phyloP scores from a whole-genome alignment of 2,797 vertebrate species.

The Mareca strepera region DNA sequence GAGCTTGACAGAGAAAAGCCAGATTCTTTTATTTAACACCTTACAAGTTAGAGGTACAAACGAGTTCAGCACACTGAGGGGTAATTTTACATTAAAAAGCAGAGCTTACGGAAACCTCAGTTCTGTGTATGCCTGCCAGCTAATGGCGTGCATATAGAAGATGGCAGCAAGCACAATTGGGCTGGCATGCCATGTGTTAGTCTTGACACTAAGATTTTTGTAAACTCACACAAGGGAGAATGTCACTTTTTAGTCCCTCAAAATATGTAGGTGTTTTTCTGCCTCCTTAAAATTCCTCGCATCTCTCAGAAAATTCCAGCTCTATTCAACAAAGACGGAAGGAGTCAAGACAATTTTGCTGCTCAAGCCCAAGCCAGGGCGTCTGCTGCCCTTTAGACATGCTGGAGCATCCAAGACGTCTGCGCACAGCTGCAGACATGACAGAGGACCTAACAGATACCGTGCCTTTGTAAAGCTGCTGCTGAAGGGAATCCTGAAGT shows the following conservation, averaged over 20 bases:
- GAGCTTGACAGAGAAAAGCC: constrained; percentile 5
- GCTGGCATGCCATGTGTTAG: neutral
- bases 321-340: neutral
- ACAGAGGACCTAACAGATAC: neutral
- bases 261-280: neutral
- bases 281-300: neutral
- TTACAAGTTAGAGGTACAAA: constrained; percentile 33
- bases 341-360: neutral
- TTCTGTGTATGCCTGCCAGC: neutral
- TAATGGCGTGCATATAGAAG: neutral
- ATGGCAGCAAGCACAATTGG: neutral
- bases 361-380: neutral
- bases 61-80: constrained; percentile 1
- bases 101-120: neutral
- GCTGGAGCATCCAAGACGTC: neutral
- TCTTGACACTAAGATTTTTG: neutral
- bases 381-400: neutral
- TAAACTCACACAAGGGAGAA: neutral
- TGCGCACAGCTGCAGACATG: neutral
- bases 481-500: constrained; percentile 28
- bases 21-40: constrained; percentile 1
- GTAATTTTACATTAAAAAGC: constrained; percentile 33
- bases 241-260: neutral
- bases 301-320: neutral
- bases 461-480: neutral